Evolutionary conservation across 2,888 invertebrate species (phyloP).

Genomic region (Trissonchulus latispiculum): DNA sequence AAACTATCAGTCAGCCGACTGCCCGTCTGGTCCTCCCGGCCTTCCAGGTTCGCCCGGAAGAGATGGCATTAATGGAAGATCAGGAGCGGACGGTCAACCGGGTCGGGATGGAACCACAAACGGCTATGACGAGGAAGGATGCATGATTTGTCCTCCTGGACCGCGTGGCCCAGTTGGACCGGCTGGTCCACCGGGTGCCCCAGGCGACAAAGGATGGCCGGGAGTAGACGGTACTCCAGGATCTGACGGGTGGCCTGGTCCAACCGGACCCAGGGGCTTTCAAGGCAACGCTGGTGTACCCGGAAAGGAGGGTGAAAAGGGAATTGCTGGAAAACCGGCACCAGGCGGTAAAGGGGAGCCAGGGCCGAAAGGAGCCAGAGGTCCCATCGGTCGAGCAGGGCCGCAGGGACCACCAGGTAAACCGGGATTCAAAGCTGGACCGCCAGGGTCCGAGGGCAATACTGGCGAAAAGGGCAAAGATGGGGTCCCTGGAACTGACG

Average conservation of each 20-base stretch:
- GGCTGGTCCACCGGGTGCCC: slow-evolving; percentile 1
- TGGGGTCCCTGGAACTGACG: slow-evolving; percentile 14
- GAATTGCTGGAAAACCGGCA: slow-evolving; percentile 10
- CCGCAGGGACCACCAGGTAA: slow-evolving; percentile 18
- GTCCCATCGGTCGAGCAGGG: slow-evolving; percentile 13
- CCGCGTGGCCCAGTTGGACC: neutral
- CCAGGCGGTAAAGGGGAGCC: slow-evolving; percentile 15
- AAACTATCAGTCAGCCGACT: neutral
- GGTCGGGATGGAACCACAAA: neutral
- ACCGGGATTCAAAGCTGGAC: slow-evolving; percentile 15
- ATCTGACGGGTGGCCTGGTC: slow-evolving; percentile 18
- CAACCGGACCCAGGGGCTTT: slow-evolving; percentile 1
- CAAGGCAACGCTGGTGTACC: slow-evolving; percentile 3
- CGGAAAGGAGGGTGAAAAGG: neutral
- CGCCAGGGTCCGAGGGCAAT: neutral
- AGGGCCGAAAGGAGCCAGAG: slow-evolving; percentile 8
- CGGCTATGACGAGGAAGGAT: neutral
- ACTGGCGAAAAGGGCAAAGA: slow-evolving; percentile 12
- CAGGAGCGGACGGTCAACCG: neutral
- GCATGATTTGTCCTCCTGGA: neutral
- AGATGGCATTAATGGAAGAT: neutral
- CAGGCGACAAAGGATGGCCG: slow-evolving; percentile 14
- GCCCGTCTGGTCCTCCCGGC: neutral
- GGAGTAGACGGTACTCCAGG: slow-evolving; percentile 14
- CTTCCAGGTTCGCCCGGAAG: neutral